Conservation (phyloP, 37 sponge, comb jelly and placozoan species). For the Lycopodina hypogea region DNA sequence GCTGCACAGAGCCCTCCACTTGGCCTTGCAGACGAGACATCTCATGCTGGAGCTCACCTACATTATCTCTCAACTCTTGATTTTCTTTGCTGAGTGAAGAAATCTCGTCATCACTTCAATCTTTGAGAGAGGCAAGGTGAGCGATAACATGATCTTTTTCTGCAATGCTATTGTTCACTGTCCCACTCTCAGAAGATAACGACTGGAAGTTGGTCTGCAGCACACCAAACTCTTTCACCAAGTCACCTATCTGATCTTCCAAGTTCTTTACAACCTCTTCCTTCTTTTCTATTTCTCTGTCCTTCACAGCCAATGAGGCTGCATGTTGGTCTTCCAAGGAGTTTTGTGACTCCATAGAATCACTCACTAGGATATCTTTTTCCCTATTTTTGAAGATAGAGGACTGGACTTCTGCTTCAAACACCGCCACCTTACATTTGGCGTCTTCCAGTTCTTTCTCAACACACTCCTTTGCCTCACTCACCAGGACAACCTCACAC, state of each 20-base stretch:
- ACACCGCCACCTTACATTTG: constrained; percentile 9
- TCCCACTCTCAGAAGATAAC: constrained; percentile 19
- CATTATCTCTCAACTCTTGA: neutral
- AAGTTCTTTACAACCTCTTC: neutral
- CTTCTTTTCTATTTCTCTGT: constrained; percentile 39
- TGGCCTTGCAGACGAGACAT: constrained; percentile 60
- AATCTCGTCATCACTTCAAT: constrained; percentile 18
- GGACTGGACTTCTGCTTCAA: constrained; percentile 44
- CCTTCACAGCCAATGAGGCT: constrained; percentile 33
- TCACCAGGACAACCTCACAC: constrained; percentile 42
- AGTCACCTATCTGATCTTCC: constrained; percentile 38
- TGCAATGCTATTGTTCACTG: constrained; percentile 21
- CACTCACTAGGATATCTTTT: constrained; percentile 3
- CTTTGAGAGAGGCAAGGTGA: constrained; percentile 34
- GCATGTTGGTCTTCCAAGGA: constrained; percentile 10
- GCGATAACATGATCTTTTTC: constrained; percentile 51
- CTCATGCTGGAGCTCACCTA: constrained; percentile 37
- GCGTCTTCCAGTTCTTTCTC: constrained; percentile 41
- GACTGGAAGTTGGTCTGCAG: constrained; percentile 31
- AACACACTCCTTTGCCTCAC: constrained; percentile 1
- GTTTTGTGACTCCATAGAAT: constrained; percentile 1
- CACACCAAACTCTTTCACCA: constrained; percentile 17
- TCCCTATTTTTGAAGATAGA: neutral
- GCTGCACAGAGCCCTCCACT: constrained; percentile 32
- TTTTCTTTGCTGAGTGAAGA: constrained; percentile 3